phyloP scores from a whole-genome alignment of 2,888 invertebrate species.

The Harmothoe impar region DNA sequence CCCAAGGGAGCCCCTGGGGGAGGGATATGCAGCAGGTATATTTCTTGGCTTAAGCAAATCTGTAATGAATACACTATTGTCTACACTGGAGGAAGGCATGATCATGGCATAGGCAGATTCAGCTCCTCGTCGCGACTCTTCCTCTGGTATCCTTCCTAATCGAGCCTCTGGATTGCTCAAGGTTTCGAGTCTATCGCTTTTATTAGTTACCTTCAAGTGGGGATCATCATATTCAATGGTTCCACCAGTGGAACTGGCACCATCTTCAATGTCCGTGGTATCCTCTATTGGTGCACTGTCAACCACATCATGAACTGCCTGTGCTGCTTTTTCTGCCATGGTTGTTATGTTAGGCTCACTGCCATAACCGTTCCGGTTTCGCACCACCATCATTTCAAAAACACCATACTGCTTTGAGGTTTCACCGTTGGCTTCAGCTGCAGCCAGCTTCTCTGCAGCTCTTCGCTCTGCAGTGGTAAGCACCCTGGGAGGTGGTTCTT shows the following conservation, averaged over 20 bases:
- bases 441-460: background rate
- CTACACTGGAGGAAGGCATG: background rate
- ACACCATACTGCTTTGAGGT: slow-evolving; percentile 46
- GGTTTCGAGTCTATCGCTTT: background rate
- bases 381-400: slow-evolving; percentile 23
- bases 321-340: background rate
- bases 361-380: background rate
- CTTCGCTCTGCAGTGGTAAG: background rate
- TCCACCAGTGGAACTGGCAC: background rate
- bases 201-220: background rate
- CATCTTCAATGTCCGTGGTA: background rate
- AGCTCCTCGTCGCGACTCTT: background rate
- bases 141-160: background rate
- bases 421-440: slow-evolving; percentile 38
- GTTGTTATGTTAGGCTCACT: background rate
- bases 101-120: slow-evolving; percentile 47
- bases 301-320: background rate
- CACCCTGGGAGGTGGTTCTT: background rate
- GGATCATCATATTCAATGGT: background rate
- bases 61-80: background rate
- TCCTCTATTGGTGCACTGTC: background rate
- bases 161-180: slow-evolving; percentile 16
- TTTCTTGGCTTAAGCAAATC: background rate
- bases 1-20: background rate
- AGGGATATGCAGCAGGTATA: background rate